Conservation (phyloP, 2,888 invertebrate species). For the Harpagoxenus sublaevis region DNA sequence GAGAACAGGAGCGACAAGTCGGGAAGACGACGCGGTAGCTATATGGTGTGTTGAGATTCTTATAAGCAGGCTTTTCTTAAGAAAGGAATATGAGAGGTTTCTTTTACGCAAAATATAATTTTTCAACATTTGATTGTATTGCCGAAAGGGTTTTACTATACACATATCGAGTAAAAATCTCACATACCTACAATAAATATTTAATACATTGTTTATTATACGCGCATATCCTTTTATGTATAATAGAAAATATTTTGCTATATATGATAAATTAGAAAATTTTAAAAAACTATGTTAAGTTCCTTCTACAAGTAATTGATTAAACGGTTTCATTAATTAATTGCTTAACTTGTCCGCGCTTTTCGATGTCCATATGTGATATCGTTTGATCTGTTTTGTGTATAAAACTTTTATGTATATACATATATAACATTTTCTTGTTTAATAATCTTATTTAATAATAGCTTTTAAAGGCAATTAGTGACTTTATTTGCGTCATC, state of each 20-base stretch:
- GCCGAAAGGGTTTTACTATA: neutral
- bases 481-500: slow-evolving; percentile 24
- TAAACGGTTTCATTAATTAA: neutral
- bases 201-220: slow-evolving; percentile 1
- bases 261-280: neutral
- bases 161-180: neutral
- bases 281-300: neutral
- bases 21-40: slow-evolving; percentile 82
- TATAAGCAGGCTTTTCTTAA: neutral
- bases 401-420: neutral
- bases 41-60: slow-evolving; percentile 82
- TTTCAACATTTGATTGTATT: neutral
- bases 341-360: neutral
- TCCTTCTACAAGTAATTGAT: slow-evolving; percentile 8
- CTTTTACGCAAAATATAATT: neutral
- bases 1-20: slow-evolving; percentile 77
- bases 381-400: neutral
- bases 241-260: neutral
- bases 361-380: neutral
- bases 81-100: neutral
- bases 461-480: neutral
- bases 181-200: neutral
- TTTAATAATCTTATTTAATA: neutral
- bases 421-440: neutral
- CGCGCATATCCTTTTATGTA: neutral